Conservation (phyloP, 2,888 invertebrate genomes). For the Tenthredo mesomela region DNA sequence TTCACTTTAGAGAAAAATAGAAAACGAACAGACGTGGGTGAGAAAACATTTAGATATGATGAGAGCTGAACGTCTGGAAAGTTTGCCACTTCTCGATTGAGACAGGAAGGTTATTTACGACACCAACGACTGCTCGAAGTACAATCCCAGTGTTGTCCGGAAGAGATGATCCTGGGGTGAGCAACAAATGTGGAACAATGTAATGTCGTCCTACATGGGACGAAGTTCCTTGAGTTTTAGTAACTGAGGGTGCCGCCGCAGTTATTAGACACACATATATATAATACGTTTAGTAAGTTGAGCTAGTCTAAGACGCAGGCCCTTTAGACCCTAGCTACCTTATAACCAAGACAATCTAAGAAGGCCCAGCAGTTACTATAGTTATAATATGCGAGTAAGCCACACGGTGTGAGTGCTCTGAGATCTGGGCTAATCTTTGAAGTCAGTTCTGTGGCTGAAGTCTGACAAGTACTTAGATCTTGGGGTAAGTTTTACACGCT, state of each 20-base stretch:
- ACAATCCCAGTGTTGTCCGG: not conserved
- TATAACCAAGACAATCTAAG: not conserved
- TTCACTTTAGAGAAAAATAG: not conserved
- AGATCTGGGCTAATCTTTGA: slow-evolving; percentile 17
- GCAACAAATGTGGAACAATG: slow-evolving; percentile 4
- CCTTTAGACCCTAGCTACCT: not conserved
- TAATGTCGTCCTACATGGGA: not conserved
- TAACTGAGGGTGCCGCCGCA: not conserved
- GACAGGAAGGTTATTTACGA: not conserved
- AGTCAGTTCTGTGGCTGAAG: not conserved
- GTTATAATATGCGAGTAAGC: not conserved
- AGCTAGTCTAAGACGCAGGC: not conserved
- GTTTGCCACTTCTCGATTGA: not conserved
- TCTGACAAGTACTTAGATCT: not conserved
- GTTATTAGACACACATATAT: slow-evolving; percentile 13
- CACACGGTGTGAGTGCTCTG: not conserved
- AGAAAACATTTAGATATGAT: not conserved
- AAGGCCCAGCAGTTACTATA: not conserved
- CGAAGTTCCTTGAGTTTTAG: not conserved
- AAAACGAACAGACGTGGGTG: not conserved
- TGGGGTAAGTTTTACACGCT: slow-evolving; percentile 1
- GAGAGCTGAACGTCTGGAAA: not conserved
- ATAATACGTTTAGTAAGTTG: not conserved
- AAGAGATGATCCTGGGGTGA: not conserved
- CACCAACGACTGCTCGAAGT: not conserved